Percentiles rank a stretch among this genome's conserved stretches.
Conservation (phyloP, 2,797 vertebrate genomes). For the Valencia hispanica region DNA sequence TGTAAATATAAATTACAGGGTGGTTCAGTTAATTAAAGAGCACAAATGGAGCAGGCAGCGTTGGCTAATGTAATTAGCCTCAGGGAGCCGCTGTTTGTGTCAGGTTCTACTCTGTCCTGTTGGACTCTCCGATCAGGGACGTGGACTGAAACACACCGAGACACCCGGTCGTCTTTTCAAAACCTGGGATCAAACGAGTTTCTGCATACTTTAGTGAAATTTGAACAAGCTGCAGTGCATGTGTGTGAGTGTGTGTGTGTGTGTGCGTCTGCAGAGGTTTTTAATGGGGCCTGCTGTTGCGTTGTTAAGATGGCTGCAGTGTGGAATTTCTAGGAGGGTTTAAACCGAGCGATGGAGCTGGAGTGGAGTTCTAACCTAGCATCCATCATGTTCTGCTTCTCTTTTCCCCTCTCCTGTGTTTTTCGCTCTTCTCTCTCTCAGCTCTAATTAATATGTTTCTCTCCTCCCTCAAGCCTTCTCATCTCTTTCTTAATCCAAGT, state of each 20-base stretch:
- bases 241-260: background rate
- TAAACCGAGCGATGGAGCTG: slow-evolving; percentile 17
- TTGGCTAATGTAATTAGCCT: slow-evolving; percentile 12
- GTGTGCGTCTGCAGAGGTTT: background rate
- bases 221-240: slow-evolving; percentile 6
- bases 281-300: slow-evolving; percentile 7
- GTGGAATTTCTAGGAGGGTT: slow-evolving; percentile 58
- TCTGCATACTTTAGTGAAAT: slow-evolving; percentile 32
- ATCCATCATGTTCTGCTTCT: slow-evolving; percentile 13
- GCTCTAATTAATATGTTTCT: slow-evolving; percentile 67
- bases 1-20: slow-evolving; percentile 22
- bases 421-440: slow-evolving; percentile 36
- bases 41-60: background rate
- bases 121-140: background rate
- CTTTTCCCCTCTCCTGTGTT: background rate
- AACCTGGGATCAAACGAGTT: slow-evolving; percentile 27
- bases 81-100: slow-evolving; percentile 5
- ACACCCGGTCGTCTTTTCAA: slow-evolving; percentile 8
- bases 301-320: slow-evolving; percentile 11
- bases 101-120: slow-evolving; percentile 5
- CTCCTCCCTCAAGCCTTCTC: slow-evolving; percentile 45
- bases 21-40: slow-evolving; percentile 28
- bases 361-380: slow-evolving; percentile 14
- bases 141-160: background rate
- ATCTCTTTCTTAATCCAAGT: slow-evolving; percentile 30